These are phyloP conservation scores for Tragelaphus strepsiceros DNA, from an alignment of 2,113 vertebrate genomes.

Conservation along the genomic window DNA sequence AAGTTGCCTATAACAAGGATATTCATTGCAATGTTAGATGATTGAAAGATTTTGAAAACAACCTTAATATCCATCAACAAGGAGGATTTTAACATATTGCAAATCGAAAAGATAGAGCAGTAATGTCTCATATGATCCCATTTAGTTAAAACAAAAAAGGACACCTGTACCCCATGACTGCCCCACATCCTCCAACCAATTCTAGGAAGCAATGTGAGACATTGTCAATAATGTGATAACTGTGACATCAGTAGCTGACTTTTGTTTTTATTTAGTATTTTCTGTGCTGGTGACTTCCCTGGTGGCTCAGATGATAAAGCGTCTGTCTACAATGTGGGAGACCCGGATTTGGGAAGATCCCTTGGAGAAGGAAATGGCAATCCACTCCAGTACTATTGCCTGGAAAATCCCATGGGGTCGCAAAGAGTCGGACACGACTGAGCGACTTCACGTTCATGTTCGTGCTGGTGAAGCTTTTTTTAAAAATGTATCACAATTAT, in stretches of 20 bases:
- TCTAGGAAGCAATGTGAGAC: background rate
- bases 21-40: background rate
- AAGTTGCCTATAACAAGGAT: background rate
- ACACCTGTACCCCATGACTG: too few relatives aligned
- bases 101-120: background rate
- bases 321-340: too few relatives aligned
- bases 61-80: background rate
- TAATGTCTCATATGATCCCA: background rate
- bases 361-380: too few relatives aligned
- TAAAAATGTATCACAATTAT: background rate
- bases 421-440: too few relatives aligned
- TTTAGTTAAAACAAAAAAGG: background rate
- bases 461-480: background rate
- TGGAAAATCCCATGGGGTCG: too few relatives aligned
- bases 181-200: background rate
- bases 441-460: too few relatives aligned
- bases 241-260: background rate
- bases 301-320: too few relatives aligned
- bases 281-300: background rate
- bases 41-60: background rate
- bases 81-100: background rate
- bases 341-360: too few relatives aligned
- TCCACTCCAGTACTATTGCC: too few relatives aligned
- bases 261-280: background rate
- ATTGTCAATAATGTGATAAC: background rate